These are phyloP conservation scores for Aromia moschata DNA, from an alignment of 2,888 invertebrate species.

Conservation along the genomic window DNA sequence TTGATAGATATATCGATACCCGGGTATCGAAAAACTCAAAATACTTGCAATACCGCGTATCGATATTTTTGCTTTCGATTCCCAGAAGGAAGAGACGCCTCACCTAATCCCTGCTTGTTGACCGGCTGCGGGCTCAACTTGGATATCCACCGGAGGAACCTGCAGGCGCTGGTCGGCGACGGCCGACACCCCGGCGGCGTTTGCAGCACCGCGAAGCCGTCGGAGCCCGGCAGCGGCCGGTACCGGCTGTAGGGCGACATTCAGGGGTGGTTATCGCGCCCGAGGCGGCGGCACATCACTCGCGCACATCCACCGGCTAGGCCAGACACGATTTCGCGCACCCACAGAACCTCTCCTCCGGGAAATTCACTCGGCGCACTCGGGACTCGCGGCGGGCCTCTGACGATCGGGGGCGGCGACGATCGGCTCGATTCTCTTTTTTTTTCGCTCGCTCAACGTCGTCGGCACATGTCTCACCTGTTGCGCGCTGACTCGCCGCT, in stretches of 20 bases:
- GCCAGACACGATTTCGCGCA: slow-evolving; percentile 3
- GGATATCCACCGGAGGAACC: slow-evolving; percentile 67
- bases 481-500: slow-evolving; percentile 34
- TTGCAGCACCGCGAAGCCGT: slow-evolving; percentile 32
- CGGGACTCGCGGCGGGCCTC: background rate
- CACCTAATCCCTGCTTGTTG: slow-evolving; percentile 64
- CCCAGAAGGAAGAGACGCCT: slow-evolving; percentile 9
- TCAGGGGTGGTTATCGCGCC: slow-evolving; percentile 37
- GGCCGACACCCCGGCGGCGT: slow-evolving; percentile 47
- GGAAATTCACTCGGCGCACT: background rate
- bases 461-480: slow-evolving; percentile 44
- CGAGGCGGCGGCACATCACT: slow-evolving; percentile 34
- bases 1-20: too few relatives aligned
- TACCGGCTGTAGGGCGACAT: slow-evolving; percentile 64
- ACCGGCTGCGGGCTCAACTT: slow-evolving; percentile 66
- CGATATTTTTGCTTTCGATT: too few relatives aligned
- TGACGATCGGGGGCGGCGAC: background rate
- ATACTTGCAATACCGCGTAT: too few relatives aligned
- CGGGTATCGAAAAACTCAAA: too few relatives aligned
- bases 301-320: slow-evolving; percentile 17
- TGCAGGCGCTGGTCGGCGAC: slow-evolving; percentile 62
- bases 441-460: slow-evolving; percentile 27
- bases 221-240: slow-evolving; percentile 59
- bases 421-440: too few relatives aligned
- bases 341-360: background rate